These are phyloP conservation scores for Anorthoa munda DNA, from an alignment of 2,888 invertebrate genomes.

Conservation along the genomic window DNA sequence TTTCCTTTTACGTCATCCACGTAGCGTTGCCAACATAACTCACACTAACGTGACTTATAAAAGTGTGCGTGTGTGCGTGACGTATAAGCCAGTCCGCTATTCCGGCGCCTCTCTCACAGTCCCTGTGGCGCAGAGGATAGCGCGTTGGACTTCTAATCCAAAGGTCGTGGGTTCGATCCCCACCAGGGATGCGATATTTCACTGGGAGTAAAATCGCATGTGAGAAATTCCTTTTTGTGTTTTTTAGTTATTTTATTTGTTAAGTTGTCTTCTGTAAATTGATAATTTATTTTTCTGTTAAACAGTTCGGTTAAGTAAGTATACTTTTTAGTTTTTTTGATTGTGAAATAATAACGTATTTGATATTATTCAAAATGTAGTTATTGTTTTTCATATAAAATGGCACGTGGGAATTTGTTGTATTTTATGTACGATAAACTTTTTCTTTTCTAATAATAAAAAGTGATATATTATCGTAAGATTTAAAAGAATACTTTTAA, in stretches of 20 bases:
- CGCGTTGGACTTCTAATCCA: conserved; percentile 97
- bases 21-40: conserved; percentile 24
- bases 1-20: neutral
- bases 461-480: no score
- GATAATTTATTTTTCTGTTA: neutral
- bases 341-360: neutral
- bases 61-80: conserved; percentile 61
- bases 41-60: conserved; percentile 15
- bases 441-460: no score
- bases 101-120: conserved; percentile 78
- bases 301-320: neutral
- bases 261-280: neutral
- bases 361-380: neutral
- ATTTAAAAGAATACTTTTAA: neutral
- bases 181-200: conserved; percentile 92
- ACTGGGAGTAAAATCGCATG: conserved; percentile 44
- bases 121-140: conserved; percentile 96
- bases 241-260: conserved; percentile 6
- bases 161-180: conserved; percentile 97
- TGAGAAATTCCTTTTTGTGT: conserved; percentile 41
- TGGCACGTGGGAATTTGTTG: neutral
- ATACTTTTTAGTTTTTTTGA: neutral
- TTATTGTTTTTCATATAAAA: no score
- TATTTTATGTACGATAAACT: neutral
- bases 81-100: conserved; percentile 66